Conservation (phyloP, 2,797 vertebrate species). For the Anas georgica region DNA sequence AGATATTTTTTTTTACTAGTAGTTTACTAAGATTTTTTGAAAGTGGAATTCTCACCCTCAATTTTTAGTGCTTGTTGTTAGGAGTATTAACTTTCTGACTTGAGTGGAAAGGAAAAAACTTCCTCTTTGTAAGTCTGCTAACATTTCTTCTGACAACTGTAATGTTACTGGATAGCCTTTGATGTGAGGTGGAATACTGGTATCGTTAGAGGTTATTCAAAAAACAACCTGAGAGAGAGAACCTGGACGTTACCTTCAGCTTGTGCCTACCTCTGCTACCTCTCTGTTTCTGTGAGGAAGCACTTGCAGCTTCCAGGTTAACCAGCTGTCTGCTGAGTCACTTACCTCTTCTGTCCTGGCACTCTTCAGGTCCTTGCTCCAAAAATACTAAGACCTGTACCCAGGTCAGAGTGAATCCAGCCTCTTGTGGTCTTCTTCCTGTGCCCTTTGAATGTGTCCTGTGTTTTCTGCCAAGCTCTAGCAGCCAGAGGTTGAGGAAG, state of each 20-base stretch:
- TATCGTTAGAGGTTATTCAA: not conserved
- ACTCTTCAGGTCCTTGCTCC: not conserved
- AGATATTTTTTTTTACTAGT: not conserved
- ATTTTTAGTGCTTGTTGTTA: not conserved
- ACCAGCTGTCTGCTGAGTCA: not conserved
- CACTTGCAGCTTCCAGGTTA: not conserved
- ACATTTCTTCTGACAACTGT: not conserved
- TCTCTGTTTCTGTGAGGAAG: not conserved
- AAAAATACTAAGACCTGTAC: not conserved
- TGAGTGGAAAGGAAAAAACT: not conserved
- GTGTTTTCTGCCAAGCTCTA: not conserved
- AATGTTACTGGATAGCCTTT: not conserved
- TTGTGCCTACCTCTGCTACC: not conserved
- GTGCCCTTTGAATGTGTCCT: not conserved
- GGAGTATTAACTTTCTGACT: not conserved
- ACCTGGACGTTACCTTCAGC: not conserved
- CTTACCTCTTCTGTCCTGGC: not conserved
- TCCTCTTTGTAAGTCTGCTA: not conserved
- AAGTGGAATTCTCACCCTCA: not conserved
- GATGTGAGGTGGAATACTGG: not conserved
- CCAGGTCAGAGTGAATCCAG: not conserved
- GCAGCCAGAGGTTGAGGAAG: not conserved
- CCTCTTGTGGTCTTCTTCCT: not conserved
- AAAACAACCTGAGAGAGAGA: not conserved
- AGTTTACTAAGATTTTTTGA: not conserved